Conservation (phyloP, 2,113 vertebrate genomes). For the Elaphurus davidianus region DNA sequence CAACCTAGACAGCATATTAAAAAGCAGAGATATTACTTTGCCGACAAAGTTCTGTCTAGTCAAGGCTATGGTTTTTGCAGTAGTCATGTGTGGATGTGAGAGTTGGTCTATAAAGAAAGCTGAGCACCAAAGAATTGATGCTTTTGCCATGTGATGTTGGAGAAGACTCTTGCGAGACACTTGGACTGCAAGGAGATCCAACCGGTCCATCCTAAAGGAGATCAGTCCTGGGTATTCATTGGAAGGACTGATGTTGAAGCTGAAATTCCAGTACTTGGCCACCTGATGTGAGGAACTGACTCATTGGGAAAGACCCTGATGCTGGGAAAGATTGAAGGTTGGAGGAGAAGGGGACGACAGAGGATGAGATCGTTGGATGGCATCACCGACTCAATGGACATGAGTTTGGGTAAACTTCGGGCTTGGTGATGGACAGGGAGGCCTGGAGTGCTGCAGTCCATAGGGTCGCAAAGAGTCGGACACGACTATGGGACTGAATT, state of each 20-base stretch:
- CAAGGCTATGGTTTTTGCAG: background rate
- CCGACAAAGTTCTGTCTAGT: background rate
- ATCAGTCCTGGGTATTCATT: accelerated
- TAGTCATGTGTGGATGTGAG: background rate
- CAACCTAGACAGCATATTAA: background rate
- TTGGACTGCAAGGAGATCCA: background rate
- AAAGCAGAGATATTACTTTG: background rate
- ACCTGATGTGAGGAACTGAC: background rate
- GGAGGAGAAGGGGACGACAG: background rate
- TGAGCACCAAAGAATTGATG: background rate
- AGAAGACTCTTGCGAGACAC: background rate
- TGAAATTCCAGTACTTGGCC: background rate
- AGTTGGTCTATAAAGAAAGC: background rate
- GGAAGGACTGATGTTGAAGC: background rate
- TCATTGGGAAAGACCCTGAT: background rate
- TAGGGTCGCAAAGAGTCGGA: background rate
- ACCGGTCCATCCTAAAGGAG: background rate
- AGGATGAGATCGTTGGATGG: background rate
- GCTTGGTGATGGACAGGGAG: background rate
- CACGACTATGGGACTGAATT: accelerated
- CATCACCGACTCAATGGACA: background rate
- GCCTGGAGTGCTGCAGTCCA: background rate
- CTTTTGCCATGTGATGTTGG: background rate
- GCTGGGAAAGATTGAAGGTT: background rate
- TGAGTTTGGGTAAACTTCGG: background rate